A percentile compares a stretch with the other conserved stretches of the same genome.
Conservation (phyloP, 1,140 invertebrate genomes). For the Bilobella aurantiaca region DNA sequence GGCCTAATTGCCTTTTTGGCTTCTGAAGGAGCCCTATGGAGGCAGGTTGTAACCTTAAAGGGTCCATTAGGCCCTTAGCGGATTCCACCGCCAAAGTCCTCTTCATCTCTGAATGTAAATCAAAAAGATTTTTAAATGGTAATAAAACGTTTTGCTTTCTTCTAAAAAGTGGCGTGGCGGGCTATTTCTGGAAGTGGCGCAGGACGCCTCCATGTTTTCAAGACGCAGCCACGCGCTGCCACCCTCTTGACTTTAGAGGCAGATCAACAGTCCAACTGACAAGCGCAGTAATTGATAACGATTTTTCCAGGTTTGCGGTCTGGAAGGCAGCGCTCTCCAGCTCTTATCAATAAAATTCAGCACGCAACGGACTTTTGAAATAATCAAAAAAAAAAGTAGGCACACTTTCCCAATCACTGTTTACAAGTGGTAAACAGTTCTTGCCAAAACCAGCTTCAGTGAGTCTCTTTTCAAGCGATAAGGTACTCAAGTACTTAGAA, state of each 20-base stretch:
- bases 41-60: neutral
- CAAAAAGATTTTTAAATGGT: neutral
- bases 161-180: neutral
- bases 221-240: too few relatives aligned
- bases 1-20: too few relatives aligned
- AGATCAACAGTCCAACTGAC: neutral
- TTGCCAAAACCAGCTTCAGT: too few relatives aligned
- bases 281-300: neutral
- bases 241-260: too few relatives aligned
- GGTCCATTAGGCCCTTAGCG: neutral
- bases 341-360: too few relatives aligned
- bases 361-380: too few relatives aligned
- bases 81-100: neutral
- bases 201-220: neutral
- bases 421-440: too few relatives aligned
- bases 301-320: neutral
- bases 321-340: too few relatives aligned
- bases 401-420: too few relatives aligned
- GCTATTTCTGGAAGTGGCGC: neutral
- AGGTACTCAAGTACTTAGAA: too few relatives aligned
- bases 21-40: neutral
- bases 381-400: too few relatives aligned
- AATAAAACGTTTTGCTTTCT: constrained; percentile 7
- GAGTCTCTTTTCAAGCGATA: too few relatives aligned
- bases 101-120: constrained; percentile 5